phyloP scores from a whole-genome alignment of 2,113 vertebrate genomes.

The Nymphicus hollandicus region DNA sequence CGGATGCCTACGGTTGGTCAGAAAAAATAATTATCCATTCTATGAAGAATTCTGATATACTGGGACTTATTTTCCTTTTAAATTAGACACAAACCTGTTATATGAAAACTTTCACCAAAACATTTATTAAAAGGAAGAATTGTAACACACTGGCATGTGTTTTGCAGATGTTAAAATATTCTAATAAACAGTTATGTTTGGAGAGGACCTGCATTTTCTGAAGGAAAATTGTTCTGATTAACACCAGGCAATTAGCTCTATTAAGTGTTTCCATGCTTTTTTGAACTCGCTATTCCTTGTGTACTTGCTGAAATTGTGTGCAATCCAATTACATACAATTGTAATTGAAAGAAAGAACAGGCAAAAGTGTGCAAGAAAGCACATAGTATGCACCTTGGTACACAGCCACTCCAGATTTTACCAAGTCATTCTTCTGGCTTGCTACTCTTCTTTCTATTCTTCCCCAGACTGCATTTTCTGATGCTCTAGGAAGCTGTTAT shows the following conservation, averaged over 20 bases:
- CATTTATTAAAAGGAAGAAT: neutral
- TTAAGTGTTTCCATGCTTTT: neutral
- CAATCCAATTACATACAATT: neutral
- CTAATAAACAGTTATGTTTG: conserved; percentile 6
- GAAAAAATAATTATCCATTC: neutral
- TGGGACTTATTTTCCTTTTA: neutral
- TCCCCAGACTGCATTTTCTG: neutral
- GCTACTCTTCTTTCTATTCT: neutral
- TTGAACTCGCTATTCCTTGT: neutral
- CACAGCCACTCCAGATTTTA: neutral
- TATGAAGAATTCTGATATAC: neutral
- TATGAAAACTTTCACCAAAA: neutral
- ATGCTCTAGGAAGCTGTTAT: neutral
- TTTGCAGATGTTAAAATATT: conserved; percentile 8
- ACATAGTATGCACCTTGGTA: neutral
- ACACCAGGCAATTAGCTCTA: neutral
- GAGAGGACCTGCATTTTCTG: neutral
- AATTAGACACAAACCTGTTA: neutral
- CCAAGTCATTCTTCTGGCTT: neutral
- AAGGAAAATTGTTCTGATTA: conserved; percentile 3
- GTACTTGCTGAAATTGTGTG: neutral
- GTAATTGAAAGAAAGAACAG: neutral
- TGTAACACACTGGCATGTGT: neutral
- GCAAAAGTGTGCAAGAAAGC: neutral
- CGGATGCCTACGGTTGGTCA: neutral